A percentile compares a stretch with the other conserved stretches of the same genome.
These are phyloP conservation scores for Zosterops hypoxanthus DNA, from an alignment of 2,113 vertebrate genomes.

Conservation along the genomic window DNA sequence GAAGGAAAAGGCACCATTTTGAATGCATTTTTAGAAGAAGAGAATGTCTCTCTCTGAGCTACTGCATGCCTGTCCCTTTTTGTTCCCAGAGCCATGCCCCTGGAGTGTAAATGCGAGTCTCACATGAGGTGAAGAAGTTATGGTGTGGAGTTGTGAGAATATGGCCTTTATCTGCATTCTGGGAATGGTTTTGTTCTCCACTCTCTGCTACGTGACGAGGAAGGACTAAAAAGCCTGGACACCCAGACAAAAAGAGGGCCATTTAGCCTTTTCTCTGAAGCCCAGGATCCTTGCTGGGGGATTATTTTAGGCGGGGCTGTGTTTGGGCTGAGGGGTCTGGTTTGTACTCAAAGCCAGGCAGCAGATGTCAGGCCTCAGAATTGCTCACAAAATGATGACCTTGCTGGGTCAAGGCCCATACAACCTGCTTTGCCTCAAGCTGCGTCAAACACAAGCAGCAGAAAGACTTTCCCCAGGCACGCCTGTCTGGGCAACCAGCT, in stretches of 20 bases:
- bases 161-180: slow-evolving; percentile 64
- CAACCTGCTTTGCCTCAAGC: slow-evolving; percentile 74
- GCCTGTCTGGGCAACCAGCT: slow-evolving; percentile 64
- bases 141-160: slow-evolving; percentile 51
- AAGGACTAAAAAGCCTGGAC: slow-evolving; percentile 68
- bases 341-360: slow-evolving; percentile 76
- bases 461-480: slow-evolving; percentile 72
- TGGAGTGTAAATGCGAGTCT: not conserved
- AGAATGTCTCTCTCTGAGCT: not conserved
- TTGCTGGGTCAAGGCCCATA: slow-evolving; percentile 76
- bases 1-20: not conserved
- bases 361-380: slow-evolving; percentile 82
- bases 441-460: slow-evolving; percentile 68
- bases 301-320: slow-evolving; percentile 76
- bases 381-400: slow-evolving; percentile 77
- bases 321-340: slow-evolving; percentile 73
- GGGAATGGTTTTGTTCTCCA: slow-evolving; percentile 64
- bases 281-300: slow-evolving; percentile 78
- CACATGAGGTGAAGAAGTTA: slow-evolving; percentile 57
- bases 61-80: not conserved
- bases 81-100: not conserved
- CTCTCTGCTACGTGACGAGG: slow-evolving; percentile 43
- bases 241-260: slow-evolving; percentile 69
- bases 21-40: not conserved
- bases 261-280: slow-evolving; percentile 75